Evolutionary conservation across 1,140 invertebrate genomes (phyloP).

Genomic region (Druon quercuslanigerum): DNA sequence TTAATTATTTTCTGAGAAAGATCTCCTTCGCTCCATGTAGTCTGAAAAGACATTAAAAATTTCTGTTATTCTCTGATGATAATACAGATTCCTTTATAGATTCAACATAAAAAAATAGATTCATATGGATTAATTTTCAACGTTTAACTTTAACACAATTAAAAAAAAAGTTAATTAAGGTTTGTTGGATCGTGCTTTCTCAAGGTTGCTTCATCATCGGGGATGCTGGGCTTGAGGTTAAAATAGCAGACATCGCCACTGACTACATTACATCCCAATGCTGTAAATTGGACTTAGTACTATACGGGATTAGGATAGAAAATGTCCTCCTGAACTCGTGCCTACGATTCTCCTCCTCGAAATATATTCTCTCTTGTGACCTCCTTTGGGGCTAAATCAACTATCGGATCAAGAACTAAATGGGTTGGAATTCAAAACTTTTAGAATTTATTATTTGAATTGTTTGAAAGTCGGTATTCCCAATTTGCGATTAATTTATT

Average conservation of each 20-base stretch:
- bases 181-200: slow-evolving; percentile 42
- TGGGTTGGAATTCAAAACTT: slow-evolving; percentile 19
- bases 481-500: too few species aligned
- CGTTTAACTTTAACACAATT: background rate
- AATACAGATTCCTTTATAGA: too few species aligned
- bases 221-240: background rate
- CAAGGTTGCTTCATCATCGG: slow-evolving; percentile 43
- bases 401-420: background rate
- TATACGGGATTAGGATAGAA: slow-evolving; percentile 50
- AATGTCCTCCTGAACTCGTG: slow-evolving; percentile 38
- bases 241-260: slow-evolving; percentile 5
- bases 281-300: slow-evolving; percentile 54
- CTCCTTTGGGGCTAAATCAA: background rate
- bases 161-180: slow-evolving; percentile 49
- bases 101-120: too few species aligned
- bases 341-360: slow-evolving; percentile 13
- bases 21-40: too few species aligned
- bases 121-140: too few species aligned
- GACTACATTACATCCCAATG: slow-evolving; percentile 45
- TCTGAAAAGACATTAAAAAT: too few species aligned
- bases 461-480: background rate
- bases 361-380: background rate
- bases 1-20: too few species aligned
- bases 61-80: too few species aligned
- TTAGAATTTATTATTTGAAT: background rate